Base-by-base conservation (phyloP, 2,797 vertebrate species). In the Champsocephalus gunnari region DNA sequence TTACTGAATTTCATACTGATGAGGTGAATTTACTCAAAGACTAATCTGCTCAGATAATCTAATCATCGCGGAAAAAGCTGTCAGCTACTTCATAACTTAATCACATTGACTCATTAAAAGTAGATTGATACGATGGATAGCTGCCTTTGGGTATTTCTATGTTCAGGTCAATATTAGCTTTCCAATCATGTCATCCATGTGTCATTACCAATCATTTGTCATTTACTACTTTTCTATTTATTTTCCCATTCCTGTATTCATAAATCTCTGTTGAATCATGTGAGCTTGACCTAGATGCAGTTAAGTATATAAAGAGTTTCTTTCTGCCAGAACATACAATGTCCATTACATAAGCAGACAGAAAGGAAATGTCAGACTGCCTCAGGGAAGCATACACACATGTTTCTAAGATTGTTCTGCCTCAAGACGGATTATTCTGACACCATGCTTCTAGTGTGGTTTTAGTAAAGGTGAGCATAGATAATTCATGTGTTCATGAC, bases 401-500 rank as follows among this genome's bases (percentile, higher is more conserved):
- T 32, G 56, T 75, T 65, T 67, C 48, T 32, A 48, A 24, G 45
- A 13, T 55, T 64, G 14, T 12, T 43, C 63, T 63, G 59, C 61
- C 65, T 62, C 14, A 8, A 12, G 48, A 71, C 47, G 24, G 41
- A 66, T 64, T 54, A 45, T 32, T 61, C 67, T 65, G 44, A 81
- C 57, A 50, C 32, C 48, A 13, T 13, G 51, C 44, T 56, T 71
- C 49, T 61, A 21, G 28, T 8, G 55, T 41, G 68, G 51, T 72
- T 58, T 47, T 57, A 75, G 41, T 69, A 47, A 75, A 79, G 73
- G 79, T 81, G 69, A 75, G 73, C 51, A 57, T 75, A 4, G 14
- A 78, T 82, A 34, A 90, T 83, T 61, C 2, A 80, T 80, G 58
- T 54, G 59, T 44, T 59, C 65, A 53, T 45, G 60, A 56, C 12